phyloP scores from a whole-genome alignment of 2,888 invertebrate genomes.

The Xanthia icteritia region DNA sequence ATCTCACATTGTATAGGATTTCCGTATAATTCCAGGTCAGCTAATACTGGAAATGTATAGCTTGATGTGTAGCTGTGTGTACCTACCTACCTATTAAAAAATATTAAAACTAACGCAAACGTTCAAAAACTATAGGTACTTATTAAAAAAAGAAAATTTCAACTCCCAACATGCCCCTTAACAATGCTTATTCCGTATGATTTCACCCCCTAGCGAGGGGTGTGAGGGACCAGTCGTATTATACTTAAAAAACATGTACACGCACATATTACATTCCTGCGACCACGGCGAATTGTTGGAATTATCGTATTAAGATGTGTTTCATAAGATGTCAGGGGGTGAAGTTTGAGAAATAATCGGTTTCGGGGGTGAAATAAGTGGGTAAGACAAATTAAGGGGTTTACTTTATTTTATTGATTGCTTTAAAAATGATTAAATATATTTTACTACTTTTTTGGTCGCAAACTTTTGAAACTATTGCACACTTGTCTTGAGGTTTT shows the following conservation, averaged over 20 bases:
- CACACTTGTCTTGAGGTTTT: no score
- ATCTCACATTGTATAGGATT: no score
- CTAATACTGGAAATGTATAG: no score
- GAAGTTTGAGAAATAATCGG: constrained; percentile 6
- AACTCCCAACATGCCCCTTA: constrained; percentile 52
- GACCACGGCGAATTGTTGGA: constrained; percentile 27
- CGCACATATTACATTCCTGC: constrained; percentile 55
- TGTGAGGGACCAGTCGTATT: constrained; percentile 32
- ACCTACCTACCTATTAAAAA: not conserved
- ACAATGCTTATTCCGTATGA: constrained; percentile 65
- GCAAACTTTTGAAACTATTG: no score
- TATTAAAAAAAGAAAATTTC: not conserved
- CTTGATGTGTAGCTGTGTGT: no score
- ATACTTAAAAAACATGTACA: constrained; percentile 56
- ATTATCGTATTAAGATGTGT: constrained; percentile 38
- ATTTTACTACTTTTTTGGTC: no score
- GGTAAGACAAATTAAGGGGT: not conserved
- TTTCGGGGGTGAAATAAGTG: not conserved
- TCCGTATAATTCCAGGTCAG: no score
- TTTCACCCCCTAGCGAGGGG: constrained; percentile 59
- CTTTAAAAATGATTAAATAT: no score
- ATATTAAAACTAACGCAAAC: not conserved
- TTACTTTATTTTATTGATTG: not conserved
- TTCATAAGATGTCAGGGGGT: constrained; percentile 3
- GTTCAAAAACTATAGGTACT: not conserved